Percentiles rank a stretch among this genome's conserved stretches.
Evolutionary conservation across 2,113 vertebrate genomes (phyloP).

Genomic region (Rhinolophus sinicus): DNA sequence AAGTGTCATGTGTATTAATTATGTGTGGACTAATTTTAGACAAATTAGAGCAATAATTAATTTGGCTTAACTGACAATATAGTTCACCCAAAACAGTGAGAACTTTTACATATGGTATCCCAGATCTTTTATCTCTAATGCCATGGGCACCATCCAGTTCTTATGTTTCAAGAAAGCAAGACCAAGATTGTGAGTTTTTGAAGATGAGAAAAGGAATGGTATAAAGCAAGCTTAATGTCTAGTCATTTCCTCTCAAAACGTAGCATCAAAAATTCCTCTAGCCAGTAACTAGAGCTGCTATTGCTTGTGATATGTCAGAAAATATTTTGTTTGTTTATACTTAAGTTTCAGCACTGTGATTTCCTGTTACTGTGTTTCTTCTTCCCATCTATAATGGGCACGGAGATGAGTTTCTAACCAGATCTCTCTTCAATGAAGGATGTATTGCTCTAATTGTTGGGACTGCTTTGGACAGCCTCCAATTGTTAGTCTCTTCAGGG

Average conservation of each 20-base stretch:
- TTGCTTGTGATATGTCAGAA: not conserved
- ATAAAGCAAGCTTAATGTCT: not conserved
- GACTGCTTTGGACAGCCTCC: not conserved
- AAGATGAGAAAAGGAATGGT: not conserved
- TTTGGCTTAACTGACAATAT: not conserved
- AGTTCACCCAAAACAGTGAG: not conserved
- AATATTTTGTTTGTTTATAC: not conserved
- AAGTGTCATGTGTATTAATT: not conserved
- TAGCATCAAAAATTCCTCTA: not conserved
- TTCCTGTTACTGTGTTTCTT: conserved; percentile 11
- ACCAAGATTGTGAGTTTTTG: not conserved
- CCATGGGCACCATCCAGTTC: not conserved
- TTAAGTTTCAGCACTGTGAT: not conserved
- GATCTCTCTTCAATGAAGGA: not conserved
- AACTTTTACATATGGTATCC: not conserved
- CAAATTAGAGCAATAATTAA: conserved; percentile 9
- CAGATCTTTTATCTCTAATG: not conserved
- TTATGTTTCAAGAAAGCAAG: not conserved
- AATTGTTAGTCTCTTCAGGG: not conserved
- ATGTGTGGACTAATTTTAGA: conserved; percentile 3
- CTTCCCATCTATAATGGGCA: not conserved
- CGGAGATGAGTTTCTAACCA: not conserved
- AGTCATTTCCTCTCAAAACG: not conserved
- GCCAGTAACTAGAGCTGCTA: not conserved
- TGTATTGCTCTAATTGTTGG: not conserved